Evolutionary conservation across 2,797 vertebrate species (phyloP).

Genomic region (Caiman crocodilus): DNA sequence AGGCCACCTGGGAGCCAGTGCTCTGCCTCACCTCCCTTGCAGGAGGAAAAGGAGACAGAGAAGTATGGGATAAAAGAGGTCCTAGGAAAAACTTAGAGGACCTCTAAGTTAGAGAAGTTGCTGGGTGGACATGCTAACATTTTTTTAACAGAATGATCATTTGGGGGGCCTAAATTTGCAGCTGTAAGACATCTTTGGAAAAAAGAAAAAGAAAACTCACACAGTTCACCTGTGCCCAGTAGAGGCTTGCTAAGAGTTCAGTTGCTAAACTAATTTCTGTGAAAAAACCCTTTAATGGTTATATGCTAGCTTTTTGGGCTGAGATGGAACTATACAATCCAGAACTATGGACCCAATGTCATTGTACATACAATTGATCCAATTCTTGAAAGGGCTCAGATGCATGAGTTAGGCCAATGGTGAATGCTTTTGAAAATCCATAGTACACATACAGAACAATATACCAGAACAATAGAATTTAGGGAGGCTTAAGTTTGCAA

Average conservation of each 20-base stretch:
- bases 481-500: not conserved
- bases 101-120: no score
- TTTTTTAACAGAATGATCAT: not conserved
- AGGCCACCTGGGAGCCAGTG: no score
- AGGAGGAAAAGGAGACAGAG: no score
- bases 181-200: not conserved
- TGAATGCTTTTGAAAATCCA: constrained; percentile 7
- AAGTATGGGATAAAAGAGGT: no score
- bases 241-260: no score
- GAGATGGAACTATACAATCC: not conserved
- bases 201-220: no score
- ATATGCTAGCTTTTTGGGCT: no score
- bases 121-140: no score
- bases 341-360: not conserved
- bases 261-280: not conserved
- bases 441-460: not conserved
- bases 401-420: not conserved
- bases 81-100: no score
- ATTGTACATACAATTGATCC: not conserved
- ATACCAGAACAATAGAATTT: not conserved
- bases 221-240: no score
- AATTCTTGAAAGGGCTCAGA: not conserved
- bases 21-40: no score
- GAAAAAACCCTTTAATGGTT: no score
- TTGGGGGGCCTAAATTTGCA: not conserved